Conservation (phyloP, 2,797 vertebrate species). For the Sorex maritimensis region DNA sequence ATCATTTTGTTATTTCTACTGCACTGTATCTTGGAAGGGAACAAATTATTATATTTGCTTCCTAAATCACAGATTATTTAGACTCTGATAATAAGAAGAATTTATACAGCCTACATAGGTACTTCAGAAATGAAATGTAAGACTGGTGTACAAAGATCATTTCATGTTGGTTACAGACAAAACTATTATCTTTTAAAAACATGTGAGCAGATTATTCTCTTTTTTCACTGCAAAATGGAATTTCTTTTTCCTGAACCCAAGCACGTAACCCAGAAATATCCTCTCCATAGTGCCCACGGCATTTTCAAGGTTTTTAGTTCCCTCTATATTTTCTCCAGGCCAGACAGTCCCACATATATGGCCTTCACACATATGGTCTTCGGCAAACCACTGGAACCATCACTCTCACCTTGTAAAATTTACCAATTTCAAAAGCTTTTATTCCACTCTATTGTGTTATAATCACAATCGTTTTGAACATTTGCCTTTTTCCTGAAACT, state of each 20-base stretch:
- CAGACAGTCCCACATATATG: not conserved
- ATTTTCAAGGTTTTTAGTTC: not conserved
- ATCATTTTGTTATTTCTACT: not conserved
- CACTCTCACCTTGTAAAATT: not conserved
- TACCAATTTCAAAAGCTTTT: not conserved
- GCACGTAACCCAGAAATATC: not conserved
- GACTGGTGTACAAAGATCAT: not conserved
- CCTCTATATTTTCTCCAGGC: not conserved
- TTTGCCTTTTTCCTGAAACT: not conserved
- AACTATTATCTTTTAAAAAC: not conserved
- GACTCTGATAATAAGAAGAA: not conserved
- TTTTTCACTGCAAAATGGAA: not conserved
- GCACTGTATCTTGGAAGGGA: not conserved
- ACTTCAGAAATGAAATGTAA: not conserved
- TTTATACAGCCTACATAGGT: fast-evolving
- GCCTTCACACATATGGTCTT: not conserved
- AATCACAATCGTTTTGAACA: not conserved
- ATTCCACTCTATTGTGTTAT: not conserved
- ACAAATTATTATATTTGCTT: not conserved
- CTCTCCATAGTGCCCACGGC: too few species aligned
- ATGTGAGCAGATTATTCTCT: not conserved
- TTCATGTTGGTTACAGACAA: not conserved
- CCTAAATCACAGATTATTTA: not conserved
- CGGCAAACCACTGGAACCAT: not conserved
- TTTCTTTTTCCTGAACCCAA: not conserved